These are phyloP conservation scores for Gobio gobio DNA, from an alignment of 2,113 vertebrate species.

Conservation along the genomic window DNA sequence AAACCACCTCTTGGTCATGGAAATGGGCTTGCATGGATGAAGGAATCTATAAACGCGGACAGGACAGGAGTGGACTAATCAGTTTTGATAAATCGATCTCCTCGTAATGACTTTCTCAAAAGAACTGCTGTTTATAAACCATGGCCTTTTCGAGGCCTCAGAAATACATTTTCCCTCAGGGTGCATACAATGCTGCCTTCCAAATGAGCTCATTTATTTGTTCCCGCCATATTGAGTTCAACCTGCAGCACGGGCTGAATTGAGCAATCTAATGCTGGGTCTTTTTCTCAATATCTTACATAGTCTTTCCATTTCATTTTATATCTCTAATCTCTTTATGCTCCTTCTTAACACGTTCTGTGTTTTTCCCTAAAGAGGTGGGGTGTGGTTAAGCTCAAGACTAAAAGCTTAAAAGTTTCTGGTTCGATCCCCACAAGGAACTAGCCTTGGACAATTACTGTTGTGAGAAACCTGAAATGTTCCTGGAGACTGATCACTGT, in stretches of 20 bases:
- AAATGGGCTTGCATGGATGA: conserved; percentile 38
- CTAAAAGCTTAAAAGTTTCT: not conserved
- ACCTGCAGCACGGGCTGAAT: conserved; percentile 63
- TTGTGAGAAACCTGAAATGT: not conserved
- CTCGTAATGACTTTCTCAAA: conserved; percentile 67
- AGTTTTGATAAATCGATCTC: conserved; percentile 66
- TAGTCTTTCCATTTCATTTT: conserved; percentile 1
- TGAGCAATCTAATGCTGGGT: conserved; percentile 30
- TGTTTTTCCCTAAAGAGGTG: not conserved
- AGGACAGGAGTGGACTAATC: conserved; percentile 59
- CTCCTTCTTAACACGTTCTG: not conserved
- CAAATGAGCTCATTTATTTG: conserved; percentile 72
- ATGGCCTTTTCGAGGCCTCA: conserved; percentile 42
- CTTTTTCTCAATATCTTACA: conserved; percentile 25
- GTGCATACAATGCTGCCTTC: conserved; percentile 44
- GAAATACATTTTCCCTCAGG: conserved; percentile 46
- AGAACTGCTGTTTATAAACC: conserved; percentile 56
- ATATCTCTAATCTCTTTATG: conserved; percentile 19
- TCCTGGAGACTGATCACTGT: not conserved
- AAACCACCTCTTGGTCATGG: not conserved
- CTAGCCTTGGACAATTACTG: not conserved
- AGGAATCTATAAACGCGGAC: conserved; percentile 50
- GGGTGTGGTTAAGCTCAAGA: not conserved
- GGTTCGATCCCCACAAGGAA: not conserved
- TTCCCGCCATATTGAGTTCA: conserved; percentile 59